phyloP scores from a whole-genome alignment of 2,797 vertebrate species.

The Malacoraja senta region DNA sequence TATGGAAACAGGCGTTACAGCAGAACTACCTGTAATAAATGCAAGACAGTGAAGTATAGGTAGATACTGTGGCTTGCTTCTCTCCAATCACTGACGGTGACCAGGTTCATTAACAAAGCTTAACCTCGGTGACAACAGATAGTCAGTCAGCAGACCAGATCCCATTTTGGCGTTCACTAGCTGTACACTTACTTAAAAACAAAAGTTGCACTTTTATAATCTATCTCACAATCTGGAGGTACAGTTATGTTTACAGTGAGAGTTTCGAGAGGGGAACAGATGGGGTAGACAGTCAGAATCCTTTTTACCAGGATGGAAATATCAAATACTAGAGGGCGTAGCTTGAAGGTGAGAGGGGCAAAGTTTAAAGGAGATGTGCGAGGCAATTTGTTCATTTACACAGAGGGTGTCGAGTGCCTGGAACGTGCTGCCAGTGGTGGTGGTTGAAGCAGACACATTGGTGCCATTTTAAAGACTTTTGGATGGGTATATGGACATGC shows the following conservation, averaged over 20 bases:
- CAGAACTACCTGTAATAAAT: background rate
- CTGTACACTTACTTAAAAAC: background rate
- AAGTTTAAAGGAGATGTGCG: no score
- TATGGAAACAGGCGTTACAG: no score
- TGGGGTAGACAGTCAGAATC: no score
- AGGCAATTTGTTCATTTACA: no score
- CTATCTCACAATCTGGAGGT: background rate
- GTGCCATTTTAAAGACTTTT: no score
- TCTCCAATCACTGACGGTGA: background rate
- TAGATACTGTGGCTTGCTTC: background rate
- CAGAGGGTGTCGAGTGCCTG: no score
- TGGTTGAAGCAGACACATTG: no score
- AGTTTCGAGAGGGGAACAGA: background rate
- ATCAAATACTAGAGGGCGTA: no score
- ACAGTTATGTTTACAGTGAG: background rate
- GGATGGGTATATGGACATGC: no score
- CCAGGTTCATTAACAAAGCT: background rate
- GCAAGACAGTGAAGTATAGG: background rate
- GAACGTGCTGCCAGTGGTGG: no score
- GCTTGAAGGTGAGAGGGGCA: no score
- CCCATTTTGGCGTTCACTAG: background rate
- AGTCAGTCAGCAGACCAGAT: background rate
- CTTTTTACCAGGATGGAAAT: no score
- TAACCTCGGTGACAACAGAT: background rate
- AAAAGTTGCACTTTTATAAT: conserved; percentile 9